Base-by-base conservation (phyloP, 1,140 invertebrate species). In the Phenacoccus solenopsis region DNA sequence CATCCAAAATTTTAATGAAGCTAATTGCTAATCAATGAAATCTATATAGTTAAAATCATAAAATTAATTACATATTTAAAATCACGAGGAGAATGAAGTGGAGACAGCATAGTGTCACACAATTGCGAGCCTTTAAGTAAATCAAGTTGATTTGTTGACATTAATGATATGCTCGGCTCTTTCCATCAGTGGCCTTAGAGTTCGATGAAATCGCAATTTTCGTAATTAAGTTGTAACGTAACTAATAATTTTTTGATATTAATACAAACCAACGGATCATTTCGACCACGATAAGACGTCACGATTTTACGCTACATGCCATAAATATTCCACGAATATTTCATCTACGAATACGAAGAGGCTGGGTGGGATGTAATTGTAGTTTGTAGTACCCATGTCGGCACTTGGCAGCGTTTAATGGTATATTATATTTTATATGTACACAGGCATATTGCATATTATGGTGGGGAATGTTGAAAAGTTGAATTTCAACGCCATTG, bases 281-380 rank as follows among this genome's bases (percentile, higher is more conserved):
- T 49, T 49, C 38, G 20, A 49, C 12, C 38, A n/a, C 38, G 38
- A 49, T 49, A 49, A 49, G 13, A 49, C 38, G 38, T 49, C 38
- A 49, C 38, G 38, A 49, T 49, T 49, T 49, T 49, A 10, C 38
- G 38, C 38, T 49, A 49, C 20, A 49, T 49, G 20, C 13, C 38
- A 49, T 49, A 49, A 49, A 49, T 49, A 49, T 49, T 49, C 38
- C 38, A 49, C 38, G 38, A n/a, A 49, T 49, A 49, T 49, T 49
- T 49, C 20, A 49, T 49, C 38, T 16, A 49, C 38, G 38, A 49
- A 49, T 49, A 49, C 38, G 20, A n/a, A 49, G 20, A 49, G 12
- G 38, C 20, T n/a, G 38, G 38, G 38, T 49, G 38, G 38, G 38
- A 10, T 49, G 16, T 49, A 49, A 10, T 16, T 16, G 38, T 49